A percentile compares a stretch with the other conserved stretches of the same genome.
These are phyloP conservation scores for Trachymyrmex septentrionalis DNA, from an alignment of 1,140 invertebrate species.

Conservation along the genomic window DNA sequence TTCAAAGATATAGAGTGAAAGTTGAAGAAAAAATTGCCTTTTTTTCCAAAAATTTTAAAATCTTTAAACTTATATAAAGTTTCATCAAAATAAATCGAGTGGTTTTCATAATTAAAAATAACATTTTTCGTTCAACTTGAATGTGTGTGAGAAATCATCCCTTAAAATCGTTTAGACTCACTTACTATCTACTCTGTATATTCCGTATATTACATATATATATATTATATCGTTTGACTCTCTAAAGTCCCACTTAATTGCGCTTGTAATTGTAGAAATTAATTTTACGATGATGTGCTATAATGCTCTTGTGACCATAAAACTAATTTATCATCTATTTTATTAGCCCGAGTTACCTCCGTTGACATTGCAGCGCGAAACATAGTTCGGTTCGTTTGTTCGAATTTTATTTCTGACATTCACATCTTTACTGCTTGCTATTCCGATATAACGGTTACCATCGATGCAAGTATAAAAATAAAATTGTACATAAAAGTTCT, in stretches of 20 bases:
- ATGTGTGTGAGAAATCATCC: no score
- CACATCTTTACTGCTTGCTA: constrained; percentile 57
- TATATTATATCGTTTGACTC: background rate
- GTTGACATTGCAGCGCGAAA: background rate
- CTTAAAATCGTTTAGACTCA: no score
- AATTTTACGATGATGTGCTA: constrained; percentile 24
- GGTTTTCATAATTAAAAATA: no score
- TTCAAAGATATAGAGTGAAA: no score
- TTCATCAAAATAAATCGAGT: no score
- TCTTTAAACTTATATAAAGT: no score
- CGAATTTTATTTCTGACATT: constrained; percentile 44
- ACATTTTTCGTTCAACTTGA: no score
- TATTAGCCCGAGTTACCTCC: background rate
- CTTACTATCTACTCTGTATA: no score
- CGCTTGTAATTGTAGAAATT: constrained; percentile 22
- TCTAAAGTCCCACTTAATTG: background rate
- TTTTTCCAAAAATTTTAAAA: no score
- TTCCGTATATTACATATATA: background rate
- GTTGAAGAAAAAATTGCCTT: no score
- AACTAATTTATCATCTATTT: constrained; percentile 49
- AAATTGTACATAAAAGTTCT: constrained; percentile 49
- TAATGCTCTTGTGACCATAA: background rate
- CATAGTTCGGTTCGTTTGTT: background rate
- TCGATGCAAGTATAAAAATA: constrained; percentile 59
- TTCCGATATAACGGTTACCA: constrained; percentile 43